A percentile compares a stretch with the other conserved stretches of the same genome.
Evolutionary conservation across 1,140 invertebrate genomes (phyloP).

Genomic region (Drosophila athabasca): DNA sequence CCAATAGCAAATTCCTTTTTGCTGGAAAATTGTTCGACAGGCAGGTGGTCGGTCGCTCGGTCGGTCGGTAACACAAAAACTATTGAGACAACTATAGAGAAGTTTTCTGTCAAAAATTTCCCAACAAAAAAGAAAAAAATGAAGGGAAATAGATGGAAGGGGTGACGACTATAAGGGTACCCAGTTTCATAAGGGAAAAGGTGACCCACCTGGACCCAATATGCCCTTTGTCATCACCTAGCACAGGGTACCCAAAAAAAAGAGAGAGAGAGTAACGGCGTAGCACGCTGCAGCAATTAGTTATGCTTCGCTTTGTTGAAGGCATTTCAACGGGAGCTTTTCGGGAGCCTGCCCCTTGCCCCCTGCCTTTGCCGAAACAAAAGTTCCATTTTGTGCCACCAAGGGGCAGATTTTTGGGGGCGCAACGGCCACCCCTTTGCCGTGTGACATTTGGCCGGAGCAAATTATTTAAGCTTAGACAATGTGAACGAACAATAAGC

Average conservation of each 20-base stretch:
- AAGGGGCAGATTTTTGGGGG: conserved; percentile 14
- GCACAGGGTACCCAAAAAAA: no score
- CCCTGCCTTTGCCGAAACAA: not conserved
- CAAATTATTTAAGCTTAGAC: conserved; percentile 58
- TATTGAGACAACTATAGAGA: conserved; percentile 23
- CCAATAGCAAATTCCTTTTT: conserved; percentile 63
- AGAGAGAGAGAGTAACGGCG: not conserved
- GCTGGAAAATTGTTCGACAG: conserved; percentile 38
- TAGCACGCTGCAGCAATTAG: conserved; percentile 42
- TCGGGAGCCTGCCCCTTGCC: conserved; percentile 10
- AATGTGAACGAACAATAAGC: conserved; percentile 55
- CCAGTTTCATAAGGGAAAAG: no score
- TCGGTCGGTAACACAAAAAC: not conserved
- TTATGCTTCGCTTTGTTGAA: conserved; percentile 41
- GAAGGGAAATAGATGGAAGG: not conserved
- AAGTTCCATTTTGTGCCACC: conserved; percentile 11
- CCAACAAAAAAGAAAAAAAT: conserved; percentile 2
- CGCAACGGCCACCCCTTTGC: no score
- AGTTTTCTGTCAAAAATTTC: conserved; percentile 35
- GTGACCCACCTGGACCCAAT: no score
- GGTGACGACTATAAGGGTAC: not conserved
- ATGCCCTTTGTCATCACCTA: no score
- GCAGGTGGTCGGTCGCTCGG: conserved; percentile 19
- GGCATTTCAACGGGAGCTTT: conserved; percentile 36
- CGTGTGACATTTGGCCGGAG: conserved; percentile 61